These are phyloP conservation scores for Amblyopsis rosae DNA, from an alignment of 2,113 vertebrate species.

Conservation along the genomic window DNA sequence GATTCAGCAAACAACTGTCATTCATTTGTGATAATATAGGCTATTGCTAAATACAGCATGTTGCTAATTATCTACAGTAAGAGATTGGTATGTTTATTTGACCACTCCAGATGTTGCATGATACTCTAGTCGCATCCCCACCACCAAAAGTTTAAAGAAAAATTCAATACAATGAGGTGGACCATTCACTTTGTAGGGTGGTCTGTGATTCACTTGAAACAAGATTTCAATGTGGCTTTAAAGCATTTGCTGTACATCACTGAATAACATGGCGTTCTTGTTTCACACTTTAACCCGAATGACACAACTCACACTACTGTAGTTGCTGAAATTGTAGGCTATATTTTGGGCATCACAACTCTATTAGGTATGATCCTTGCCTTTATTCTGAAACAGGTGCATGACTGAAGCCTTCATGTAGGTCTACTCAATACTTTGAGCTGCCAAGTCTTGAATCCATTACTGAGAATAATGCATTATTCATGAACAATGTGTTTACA, in stretches of 20 bases:
- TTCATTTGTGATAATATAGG: too few species aligned
- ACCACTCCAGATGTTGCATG: too few species aligned
- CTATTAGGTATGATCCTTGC: slow-evolving; percentile 41
- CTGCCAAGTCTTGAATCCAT: slow-evolving; percentile 72
- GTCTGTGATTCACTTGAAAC: neutral
- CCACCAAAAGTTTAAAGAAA: neutral
- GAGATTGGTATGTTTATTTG: too few species aligned
- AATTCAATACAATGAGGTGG: too few species aligned
- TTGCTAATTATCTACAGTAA: too few species aligned
- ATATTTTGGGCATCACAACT: slow-evolving; percentile 16
- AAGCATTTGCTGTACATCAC: slow-evolving; percentile 2
- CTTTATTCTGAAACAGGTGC: slow-evolving; percentile 44
- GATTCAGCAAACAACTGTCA: too few species aligned
- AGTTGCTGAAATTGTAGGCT: slow-evolving; percentile 25
- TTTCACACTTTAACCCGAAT: slow-evolving; percentile 8
- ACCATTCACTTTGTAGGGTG: neutral
- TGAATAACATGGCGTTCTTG: neutral
- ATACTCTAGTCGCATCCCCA: neutral
- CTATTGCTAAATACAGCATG: too few species aligned
- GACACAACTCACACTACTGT: neutral
- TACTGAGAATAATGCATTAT: slow-evolving; percentile 71
- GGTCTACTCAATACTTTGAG: slow-evolving; percentile 60
- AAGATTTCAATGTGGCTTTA: neutral
- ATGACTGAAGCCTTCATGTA: slow-evolving; percentile 59
- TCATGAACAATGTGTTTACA: slow-evolving; percentile 75